phyloP scores from a whole-genome alignment of 1,140 invertebrate species.

The Bombus soroeensis region DNA sequence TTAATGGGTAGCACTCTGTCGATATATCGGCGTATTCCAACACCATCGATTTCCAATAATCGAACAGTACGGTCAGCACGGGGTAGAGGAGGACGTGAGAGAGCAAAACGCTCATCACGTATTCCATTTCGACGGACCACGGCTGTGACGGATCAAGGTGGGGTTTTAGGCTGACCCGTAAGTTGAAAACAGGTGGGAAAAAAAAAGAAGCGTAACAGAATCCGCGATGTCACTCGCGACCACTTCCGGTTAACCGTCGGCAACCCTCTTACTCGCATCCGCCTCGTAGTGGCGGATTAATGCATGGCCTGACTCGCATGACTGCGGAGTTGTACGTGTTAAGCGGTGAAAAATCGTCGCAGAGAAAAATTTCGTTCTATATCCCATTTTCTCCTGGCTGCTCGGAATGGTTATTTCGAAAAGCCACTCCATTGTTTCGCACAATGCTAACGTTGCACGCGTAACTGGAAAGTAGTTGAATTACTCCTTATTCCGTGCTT shows the following conservation, averaged over 20 bases:
- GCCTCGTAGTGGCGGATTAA: neutral
- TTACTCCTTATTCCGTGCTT: neutral
- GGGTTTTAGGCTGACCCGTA: slow-evolving; percentile 16
- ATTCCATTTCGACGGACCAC: slow-evolving; percentile 67
- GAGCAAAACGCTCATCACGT: slow-evolving; percentile 66
- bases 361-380: neutral
- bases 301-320: neutral
- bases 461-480: neutral
- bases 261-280: neutral
- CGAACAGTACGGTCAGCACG: slow-evolving; percentile 18
- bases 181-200: neutral
- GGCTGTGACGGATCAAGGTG: slow-evolving; percentile 61
- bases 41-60: slow-evolving; percentile 69
- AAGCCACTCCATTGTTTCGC: slow-evolving; percentile 1
- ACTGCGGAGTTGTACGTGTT: neutral
- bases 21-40: neutral
- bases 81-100: slow-evolving; percentile 20
- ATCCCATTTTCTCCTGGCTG: neutral
- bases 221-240: slow-evolving; percentile 31
- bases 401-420: neutral
- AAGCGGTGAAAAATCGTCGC: neutral
- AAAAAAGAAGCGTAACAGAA: slow-evolving; percentile 12
- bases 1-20: neutral
- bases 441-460: neutral
- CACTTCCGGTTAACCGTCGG: slow-evolving; percentile 44